Percentiles rank a stretch among this genome's conserved stretches.
phyloP scores from a whole-genome alignment of 2,113 vertebrate genomes.

The Hemiscyllium ocellatum region DNA sequence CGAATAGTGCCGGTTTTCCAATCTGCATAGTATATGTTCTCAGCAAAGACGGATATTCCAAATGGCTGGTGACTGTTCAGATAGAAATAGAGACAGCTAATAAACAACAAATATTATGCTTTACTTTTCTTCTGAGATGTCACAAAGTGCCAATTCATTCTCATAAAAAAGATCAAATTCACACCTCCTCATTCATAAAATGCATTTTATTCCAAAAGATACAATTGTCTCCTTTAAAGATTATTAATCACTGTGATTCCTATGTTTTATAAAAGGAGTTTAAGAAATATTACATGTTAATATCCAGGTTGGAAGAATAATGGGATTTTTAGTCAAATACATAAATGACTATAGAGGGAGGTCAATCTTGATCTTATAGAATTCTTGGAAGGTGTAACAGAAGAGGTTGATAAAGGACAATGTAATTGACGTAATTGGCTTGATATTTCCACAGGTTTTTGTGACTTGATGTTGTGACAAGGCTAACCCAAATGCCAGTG shows the following conservation, averaged over 20 bases:
- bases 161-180: background rate
- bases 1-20: slow-evolving; percentile 58
- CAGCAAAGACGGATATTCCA: slow-evolving; percentile 67
- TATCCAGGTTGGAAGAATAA: background rate
- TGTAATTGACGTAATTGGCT: too few species aligned
- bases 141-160: background rate
- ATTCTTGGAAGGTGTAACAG: background rate
- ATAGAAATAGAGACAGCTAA: slow-evolving; percentile 39
- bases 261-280: background rate
- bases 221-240: background rate
- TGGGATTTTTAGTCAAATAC: background rate
- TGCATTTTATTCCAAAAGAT: background rate
- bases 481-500: too few species aligned
- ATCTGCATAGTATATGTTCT: slow-evolving; percentile 71
- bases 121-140: background rate
- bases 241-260: background rate
- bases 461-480: too few species aligned
- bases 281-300: background rate
- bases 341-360: too few species aligned
- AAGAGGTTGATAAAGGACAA: too few species aligned
- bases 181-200: background rate
- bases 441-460: too few species aligned
- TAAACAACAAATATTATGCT: background rate
- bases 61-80: slow-evolving; percentile 55
- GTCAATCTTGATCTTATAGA: background rate